Percentiles rank a stretch among this genome's conserved stretches.
Conservation (phyloP, 2,113 vertebrate genomes). For the Actinemys pallida region DNA sequence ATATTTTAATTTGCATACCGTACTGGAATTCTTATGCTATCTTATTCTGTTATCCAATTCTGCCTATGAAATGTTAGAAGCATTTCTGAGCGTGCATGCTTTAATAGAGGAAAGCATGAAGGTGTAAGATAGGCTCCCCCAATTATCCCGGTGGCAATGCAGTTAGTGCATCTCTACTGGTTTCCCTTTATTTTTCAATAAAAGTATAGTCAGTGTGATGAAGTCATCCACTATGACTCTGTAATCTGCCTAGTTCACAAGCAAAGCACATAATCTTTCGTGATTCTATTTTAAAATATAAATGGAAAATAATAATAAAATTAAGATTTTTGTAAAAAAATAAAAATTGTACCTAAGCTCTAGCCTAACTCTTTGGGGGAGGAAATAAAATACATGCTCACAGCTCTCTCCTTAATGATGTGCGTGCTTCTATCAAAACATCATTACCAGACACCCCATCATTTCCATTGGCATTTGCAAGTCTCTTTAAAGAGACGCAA, state of each 20-base stretch:
- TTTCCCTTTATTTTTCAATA: background rate
- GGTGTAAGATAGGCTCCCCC: background rate
- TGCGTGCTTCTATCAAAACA: constrained; percentile 63
- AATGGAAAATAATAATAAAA: constrained; percentile 35
- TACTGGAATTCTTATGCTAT: background rate
- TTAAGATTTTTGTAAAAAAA: constrained; percentile 46
- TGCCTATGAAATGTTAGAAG: background rate
- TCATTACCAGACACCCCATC: background rate
- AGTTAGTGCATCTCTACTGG: constrained; percentile 30
- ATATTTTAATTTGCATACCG: background rate
- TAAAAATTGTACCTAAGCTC: constrained; percentile 51
- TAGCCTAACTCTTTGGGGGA: constrained; percentile 45
- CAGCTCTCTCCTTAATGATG: constrained; percentile 66
- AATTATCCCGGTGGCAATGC: background rate
- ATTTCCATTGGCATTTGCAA: constrained; percentile 50
- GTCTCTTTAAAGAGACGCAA: constrained; percentile 28
- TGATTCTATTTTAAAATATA: constrained; percentile 23
- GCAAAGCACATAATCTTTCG: constrained; percentile 31
- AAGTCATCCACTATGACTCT: constrained; percentile 26
- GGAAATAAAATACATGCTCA: constrained; percentile 58
- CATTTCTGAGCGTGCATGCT: background rate
- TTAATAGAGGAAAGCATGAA: background rate
- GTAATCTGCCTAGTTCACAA: constrained; percentile 37
- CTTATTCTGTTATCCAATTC: background rate
- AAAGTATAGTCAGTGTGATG: background rate